Conservation (phyloP, 2,888 invertebrate species). For the Lampropteryx suffumata region DNA sequence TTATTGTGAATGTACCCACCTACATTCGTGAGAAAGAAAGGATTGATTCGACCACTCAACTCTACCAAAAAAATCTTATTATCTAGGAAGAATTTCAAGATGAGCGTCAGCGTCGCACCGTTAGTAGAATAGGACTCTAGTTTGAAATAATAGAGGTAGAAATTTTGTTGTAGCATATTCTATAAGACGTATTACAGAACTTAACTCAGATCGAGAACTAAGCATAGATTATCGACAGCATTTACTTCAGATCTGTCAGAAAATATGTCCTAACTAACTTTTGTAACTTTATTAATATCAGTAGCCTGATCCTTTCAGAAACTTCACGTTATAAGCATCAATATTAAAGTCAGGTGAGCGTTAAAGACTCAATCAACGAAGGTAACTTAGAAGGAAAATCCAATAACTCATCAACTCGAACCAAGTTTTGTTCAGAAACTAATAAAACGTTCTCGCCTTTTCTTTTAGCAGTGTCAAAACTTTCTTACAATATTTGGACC, state of each 20-base stretch:
- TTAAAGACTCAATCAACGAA: constrained; percentile 20
- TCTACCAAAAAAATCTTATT: no score
- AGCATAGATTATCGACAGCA: no score
- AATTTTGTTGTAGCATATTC: no score
- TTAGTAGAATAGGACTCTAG: no score
- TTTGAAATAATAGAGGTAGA: no score
- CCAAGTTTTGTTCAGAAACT: constrained; percentile 19
- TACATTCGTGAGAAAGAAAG: constrained; percentile 5
- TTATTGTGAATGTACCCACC: constrained; percentile 6
- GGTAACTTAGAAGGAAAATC: constrained; percentile 18
- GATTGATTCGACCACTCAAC: background rate
- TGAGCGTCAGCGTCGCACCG: no score
- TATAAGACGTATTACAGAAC: no score
- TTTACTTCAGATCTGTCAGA: no score
- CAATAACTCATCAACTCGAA: constrained; percentile 26
- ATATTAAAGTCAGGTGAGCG: constrained; percentile 8
- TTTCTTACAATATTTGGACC: constrained; percentile 7
- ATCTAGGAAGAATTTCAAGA: no score
- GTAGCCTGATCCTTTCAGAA: background rate
- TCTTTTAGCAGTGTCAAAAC: constrained; percentile 9
- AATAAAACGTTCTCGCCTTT: constrained; percentile 20
- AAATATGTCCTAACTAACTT: no score
- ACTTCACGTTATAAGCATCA: background rate
- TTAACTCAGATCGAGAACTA: no score
- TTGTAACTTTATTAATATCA: no score